A percentile compares a stretch with the other conserved stretches of the same genome.
These are phyloP conservation scores for Chelonus insularis DNA, from an alignment of 1,140 invertebrate genomes.

Conservation along the genomic window DNA sequence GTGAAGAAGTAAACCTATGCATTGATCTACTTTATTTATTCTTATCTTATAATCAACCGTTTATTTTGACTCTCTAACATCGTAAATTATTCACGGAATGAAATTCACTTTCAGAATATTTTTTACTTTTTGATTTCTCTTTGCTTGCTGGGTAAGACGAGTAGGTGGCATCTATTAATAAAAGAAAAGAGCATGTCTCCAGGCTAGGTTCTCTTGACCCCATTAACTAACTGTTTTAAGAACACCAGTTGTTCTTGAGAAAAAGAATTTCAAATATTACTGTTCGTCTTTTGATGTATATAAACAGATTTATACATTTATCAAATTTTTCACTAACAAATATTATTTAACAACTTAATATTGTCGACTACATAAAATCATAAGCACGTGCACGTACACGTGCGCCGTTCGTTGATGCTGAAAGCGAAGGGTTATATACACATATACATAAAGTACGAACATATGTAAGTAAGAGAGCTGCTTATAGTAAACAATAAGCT, in stretches of 20 bases:
- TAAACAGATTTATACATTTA: no score
- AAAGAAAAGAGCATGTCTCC: no score
- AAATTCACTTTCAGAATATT: not conserved
- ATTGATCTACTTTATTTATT: conserved; percentile 23
- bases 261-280: no score
- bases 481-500: not conserved
- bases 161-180: no score
- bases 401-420: conserved; percentile 6
- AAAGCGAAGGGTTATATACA: conserved; percentile 23
- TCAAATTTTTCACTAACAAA: not conserved
- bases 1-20: conserved; percentile 21
- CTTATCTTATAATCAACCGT: no score
- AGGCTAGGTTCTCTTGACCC: no score
- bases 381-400: conserved; percentile 23
- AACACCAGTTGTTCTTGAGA: no score
- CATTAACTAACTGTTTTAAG: no score
- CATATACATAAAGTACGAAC: not conserved
- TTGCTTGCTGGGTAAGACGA: not conserved
- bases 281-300: no score
- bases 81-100: not conserved
- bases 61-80: no score
- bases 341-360: not conserved
- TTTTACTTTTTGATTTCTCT: not conserved
- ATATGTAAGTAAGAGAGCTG: no score
- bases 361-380: not conserved